These are phyloP conservation scores for Dromius quadrimaculatus DNA, from an alignment of 2,888 invertebrate species.

Conservation along the genomic window DNA sequence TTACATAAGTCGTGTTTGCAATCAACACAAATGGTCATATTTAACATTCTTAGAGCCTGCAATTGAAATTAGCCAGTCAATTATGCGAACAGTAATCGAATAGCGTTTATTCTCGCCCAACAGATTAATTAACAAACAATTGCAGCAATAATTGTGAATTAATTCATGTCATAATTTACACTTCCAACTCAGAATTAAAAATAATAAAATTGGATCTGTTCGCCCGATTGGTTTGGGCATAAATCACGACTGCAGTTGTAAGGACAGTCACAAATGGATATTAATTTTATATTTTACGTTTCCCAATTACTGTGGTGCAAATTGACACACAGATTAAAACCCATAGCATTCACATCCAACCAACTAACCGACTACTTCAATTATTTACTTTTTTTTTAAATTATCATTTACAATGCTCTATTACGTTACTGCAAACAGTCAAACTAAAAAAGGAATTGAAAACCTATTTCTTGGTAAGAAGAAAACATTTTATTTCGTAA, in stretches of 20 bases:
- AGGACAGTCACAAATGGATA: conserved; percentile 34
- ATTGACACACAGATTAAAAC: too few species aligned
- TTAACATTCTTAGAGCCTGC: conserved; percentile 35
- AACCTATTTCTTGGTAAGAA: too few species aligned
- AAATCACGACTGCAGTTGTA: conserved; percentile 39
- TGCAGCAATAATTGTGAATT: conserved; percentile 41
- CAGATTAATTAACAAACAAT: conserved; percentile 43
- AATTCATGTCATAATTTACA: conserved; percentile 38
- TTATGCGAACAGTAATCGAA: conserved; percentile 35
- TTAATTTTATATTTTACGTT: conserved; percentile 35
- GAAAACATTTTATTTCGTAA: too few species aligned
- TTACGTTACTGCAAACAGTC: too few species aligned
- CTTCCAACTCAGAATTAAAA: conserved; percentile 25
- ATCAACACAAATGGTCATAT: conserved; percentile 27
- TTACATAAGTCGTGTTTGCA: background rate
- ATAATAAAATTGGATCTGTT: conserved; percentile 33
- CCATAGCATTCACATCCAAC: too few species aligned
- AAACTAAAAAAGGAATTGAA: too few species aligned
- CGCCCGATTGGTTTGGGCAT: conserved; percentile 26
- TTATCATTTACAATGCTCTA: too few species aligned
- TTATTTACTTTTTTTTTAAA: too few species aligned
- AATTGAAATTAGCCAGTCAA: conserved; percentile 40
- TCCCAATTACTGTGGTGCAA: conserved; percentile 23
- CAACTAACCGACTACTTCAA: too few species aligned
- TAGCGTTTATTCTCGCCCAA: conserved; percentile 21